Evolutionary conservation across 2,113 vertebrate genomes (phyloP), one percentile per base, ranked within the genome.

Genomic region (Zosterops pallidus): DNA sequence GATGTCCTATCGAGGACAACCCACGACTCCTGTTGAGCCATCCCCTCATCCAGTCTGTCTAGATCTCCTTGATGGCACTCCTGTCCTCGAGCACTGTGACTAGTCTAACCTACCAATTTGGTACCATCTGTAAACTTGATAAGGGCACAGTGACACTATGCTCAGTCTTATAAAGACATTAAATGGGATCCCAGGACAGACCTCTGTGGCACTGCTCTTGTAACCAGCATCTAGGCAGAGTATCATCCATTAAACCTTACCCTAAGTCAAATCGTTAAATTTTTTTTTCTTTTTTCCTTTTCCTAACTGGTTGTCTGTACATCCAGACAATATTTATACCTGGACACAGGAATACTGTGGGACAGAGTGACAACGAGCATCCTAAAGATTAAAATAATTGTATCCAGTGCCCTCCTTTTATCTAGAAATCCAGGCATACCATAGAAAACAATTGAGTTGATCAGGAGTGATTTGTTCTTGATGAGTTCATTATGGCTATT

Each of bases 81-180:
- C 12, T 71, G 18, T 37, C 5, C 12, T 76, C 0, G 0, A 57
- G 23, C 0, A 0, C 31, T 53, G 4, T 29, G 44, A n/a, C 13
- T 24, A 10, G 10, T 29, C 22, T 33, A 64, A 64, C 29, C 39
- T 50, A n/a, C 22, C 14, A 67, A 13, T 65, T 42, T 65, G 12
- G 31, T 75, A 7, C 18, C 41, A 49, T 23, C 29, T 76, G 23
- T n/a, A 76, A 68, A 39, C 14, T 42, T 63, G 28, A 26, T 29
- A 39, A 65, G 23, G 17, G 5, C 8, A 46, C 39, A 22, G 2
- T 63, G 24, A 19, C 18, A 31, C 7, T n/a, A 11, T n/a, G 53
- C 17, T 37, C 14, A 67, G 28, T 25, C 21, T 90, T 44, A 21
- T 26, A 72, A 55, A 55, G 25, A 37, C 24, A 12, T 60, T 33